Conservation (phyloP, 1,140 invertebrate genomes). For the Cydia strobilella region DNA sequence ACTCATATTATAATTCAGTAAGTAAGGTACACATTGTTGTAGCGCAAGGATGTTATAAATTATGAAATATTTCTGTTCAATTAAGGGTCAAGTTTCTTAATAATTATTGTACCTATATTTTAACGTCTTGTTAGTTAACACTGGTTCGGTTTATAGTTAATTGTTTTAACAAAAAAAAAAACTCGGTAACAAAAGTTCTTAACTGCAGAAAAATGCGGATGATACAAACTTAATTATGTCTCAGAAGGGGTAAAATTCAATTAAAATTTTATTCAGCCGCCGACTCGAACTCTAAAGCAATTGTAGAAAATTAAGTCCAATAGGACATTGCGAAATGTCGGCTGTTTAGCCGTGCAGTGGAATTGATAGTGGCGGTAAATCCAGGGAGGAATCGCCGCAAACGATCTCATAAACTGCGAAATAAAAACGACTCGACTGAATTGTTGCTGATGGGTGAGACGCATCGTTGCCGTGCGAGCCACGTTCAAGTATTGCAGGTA, state of each 20-base stretch:
- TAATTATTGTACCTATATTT: no score
- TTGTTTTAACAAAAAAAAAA: no score
- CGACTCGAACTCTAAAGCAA: constrained; percentile 35
- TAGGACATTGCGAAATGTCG: constrained; percentile 36
- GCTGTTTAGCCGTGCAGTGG: constrained; percentile 34
- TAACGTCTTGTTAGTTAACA: no score
- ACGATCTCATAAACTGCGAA: constrained; percentile 33
- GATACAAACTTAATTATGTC: constrained; percentile 15
- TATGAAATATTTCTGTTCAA: no score
- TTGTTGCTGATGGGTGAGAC: constrained; percentile 6
- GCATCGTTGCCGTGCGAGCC: background rate
- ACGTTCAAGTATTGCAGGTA: background rate
- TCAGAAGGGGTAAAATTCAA: constrained; percentile 29
- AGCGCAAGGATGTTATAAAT: no score
- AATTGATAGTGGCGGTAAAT: constrained; percentile 40
- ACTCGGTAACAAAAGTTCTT: no score
- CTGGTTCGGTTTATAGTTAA: no score
- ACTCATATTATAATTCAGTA: background rate
- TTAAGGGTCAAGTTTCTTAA: no score
- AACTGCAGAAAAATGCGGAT: background rate
- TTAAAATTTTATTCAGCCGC: constrained; percentile 31
- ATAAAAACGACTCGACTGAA: constrained; percentile 32
- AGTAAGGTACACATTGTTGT: no score
- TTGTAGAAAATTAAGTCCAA: constrained; percentile 45
- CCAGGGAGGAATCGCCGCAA: constrained; percentile 35